Evolutionary conservation across 2,888 invertebrate species (phyloP), one percentile per base, ranked within the genome.

Genomic region (Trypoxylon attenuatum): DNA sequence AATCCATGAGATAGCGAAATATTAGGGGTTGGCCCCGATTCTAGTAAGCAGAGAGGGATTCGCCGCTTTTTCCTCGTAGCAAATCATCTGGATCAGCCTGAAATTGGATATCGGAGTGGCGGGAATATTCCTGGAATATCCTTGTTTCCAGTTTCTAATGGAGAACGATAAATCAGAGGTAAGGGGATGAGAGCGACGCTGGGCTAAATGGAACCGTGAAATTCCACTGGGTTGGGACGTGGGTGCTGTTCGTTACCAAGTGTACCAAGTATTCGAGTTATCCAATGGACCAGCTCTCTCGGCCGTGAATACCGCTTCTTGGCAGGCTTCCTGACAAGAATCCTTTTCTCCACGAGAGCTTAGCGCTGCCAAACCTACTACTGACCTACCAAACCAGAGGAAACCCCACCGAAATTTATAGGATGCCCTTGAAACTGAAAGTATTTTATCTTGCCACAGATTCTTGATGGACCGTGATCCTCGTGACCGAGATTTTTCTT

Each of bases 91-190:
- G 5, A 27, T 42, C 21, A 16, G 33, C 38, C 29, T 22, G 5
- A 57, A 46, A 57, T 50, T 52, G 51, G 51, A 38, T 55, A 47
- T 33, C 13, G 16, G 21, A 33, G 16, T 23, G 10, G 16, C 33
- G 25, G 41, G 27, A 21, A 49, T 65, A 50, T 54, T 59, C 47
- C 22, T 33, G 18, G 47, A 15, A 21, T 53, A 54, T 50, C 54
- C 46, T 8, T 38, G 54, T 55, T 42, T 33, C 15, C 59, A 18
- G 18, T 21, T 5, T 5, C n/a, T 16, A 22, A 58, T 33, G 29
- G 3, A 18, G n/a, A 38, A 15, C 18, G 66, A 61, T 73, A 71
- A 73, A 69, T 74, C 71, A 74, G 13, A 21, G 54, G 10, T 18
- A 38, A 13, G 13, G 16, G 21, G 54, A 21, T 18, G 42, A 13